phyloP scores from a whole-genome alignment of 2,113 vertebrate species.

The Oreochromis spilurus region DNA sequence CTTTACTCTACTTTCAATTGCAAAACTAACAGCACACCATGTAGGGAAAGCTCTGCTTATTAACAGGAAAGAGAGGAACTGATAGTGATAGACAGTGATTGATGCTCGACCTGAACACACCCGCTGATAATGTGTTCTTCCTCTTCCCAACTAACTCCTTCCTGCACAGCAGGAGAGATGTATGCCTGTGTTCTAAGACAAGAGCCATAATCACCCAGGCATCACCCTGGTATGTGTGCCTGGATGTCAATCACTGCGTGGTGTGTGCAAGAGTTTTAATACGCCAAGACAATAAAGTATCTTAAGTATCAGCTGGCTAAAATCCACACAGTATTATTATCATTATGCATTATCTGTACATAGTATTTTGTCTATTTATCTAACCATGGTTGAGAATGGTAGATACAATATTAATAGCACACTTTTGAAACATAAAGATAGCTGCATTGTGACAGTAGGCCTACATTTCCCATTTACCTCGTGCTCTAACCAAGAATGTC shows the following conservation, averaged over 20 bases:
- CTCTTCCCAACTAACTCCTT: not conserved
- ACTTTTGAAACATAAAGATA: not conserved
- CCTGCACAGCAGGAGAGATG: not conserved
- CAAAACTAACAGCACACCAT: not conserved
- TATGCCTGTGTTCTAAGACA: not conserved
- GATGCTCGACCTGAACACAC: not conserved
- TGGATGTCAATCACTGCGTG: not conserved
- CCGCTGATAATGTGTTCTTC: not conserved
- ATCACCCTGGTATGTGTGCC: not conserved
- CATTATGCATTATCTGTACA: not conserved
- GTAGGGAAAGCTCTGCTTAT: not conserved
- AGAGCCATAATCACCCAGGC: not conserved
- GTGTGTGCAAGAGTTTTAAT: not conserved
- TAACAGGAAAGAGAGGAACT: not conserved
- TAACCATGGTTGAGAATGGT: not conserved
- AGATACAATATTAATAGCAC: not conserved
- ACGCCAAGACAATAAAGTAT: not conserved
- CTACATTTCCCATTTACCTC: not conserved
- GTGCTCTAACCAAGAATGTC: not conserved
- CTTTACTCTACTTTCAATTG: constrained; percentile 3
- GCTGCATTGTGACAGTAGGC: not conserved
- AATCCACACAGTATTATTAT: not conserved
- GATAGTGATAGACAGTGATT: not conserved
- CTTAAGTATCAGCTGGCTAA: not conserved
- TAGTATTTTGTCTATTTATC: not conserved